Percentiles rank a stretch among this genome's conserved stretches.
These are phyloP conservation scores for Steinernema feltiae DNA, from an alignment of 1,140 invertebrate species.

Conservation along the genomic window DNA sequence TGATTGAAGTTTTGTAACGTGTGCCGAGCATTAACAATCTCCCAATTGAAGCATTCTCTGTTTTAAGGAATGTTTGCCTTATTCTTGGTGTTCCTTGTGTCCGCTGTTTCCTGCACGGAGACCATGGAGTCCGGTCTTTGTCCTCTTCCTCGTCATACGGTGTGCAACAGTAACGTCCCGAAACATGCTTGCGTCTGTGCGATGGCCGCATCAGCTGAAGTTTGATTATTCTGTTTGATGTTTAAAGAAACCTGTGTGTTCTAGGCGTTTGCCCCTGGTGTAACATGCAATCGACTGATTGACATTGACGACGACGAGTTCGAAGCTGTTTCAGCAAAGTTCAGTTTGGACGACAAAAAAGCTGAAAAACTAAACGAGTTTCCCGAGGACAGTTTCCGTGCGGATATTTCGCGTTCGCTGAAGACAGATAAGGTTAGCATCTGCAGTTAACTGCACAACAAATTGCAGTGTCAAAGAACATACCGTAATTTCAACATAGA, in stretches of 20 bases:
- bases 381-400: slow-evolving; percentile 20
- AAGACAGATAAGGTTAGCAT: background rate
- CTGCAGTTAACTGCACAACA: background rate
- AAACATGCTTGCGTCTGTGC: background rate
- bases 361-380: slow-evolving; percentile 24
- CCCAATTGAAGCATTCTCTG: no score
- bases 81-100: background rate
- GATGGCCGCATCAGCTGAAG: background rate
- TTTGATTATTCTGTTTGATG: background rate
- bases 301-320: slow-evolving; percentile 23
- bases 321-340: slow-evolving; percentile 23
- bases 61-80: background rate
- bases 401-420: slow-evolving; percentile 17
- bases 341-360: slow-evolving; percentile 23
- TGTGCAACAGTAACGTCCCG: background rate
- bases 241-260: background rate
- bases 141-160: background rate
- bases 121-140: background rate
- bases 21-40: no score
- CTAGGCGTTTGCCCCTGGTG: background rate
- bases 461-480: no score
- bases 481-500: no score
- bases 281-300: background rate
- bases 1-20: no score
- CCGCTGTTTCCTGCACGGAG: background rate